Evolutionary conservation across 2,113 vertebrate genomes (phyloP), one percentile per base, ranked within the genome.

Genomic region (Aplodontia rufa): DNA sequence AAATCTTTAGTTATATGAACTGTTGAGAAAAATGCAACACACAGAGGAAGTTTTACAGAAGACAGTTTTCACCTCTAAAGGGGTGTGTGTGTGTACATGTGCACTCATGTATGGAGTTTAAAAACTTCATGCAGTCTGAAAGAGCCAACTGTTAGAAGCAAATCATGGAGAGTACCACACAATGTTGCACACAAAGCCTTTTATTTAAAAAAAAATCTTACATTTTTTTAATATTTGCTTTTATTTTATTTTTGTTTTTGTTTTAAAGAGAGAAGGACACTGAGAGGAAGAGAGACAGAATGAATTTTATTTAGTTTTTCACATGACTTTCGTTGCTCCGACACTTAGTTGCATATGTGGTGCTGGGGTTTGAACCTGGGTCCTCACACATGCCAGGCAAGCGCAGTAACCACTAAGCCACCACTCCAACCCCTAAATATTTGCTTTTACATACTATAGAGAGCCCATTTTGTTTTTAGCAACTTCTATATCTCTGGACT

Each of bases 361-460:
- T n/a, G n/a, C n/a, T n/a, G n/a, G n/a, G n/a, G n/a, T n/a, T n/a
- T n/a, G n/a, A n/a, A n/a, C n/a, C n/a, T n/a, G n/a, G n/a, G n/a
- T n/a, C n/a, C n/a, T n/a, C n/a, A n/a, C n/a, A n/a, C n/a, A n/a
- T n/a, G n/a, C n/a, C n/a, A n/a, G n/a, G n/a, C n/a, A n/a, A n/a
- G n/a, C n/a, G n/a, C n/a, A n/a, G n/a, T n/a, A n/a, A n/a, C n/a
- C n/a, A n/a, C n/a, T n/a, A n/a, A n/a, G n/a, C n/a, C n/a, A n/a
- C n/a, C n/a, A n/a, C n/a, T n/a, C n/a, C n/a, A n/a, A n/a, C n/a
- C n/a, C n/a, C n/a, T 37, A 47, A 74, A 8, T 79, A 68, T 91
- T 82, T 93, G 51, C 7, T 93, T 87, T 96, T 75, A 94, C 51
- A 1, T 66, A 85, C 93, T 69, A 91, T 87, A 51, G 37, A 62